Conservation (phyloP, 1,140 invertebrate species). For the Zaprionus taronus region DNA sequence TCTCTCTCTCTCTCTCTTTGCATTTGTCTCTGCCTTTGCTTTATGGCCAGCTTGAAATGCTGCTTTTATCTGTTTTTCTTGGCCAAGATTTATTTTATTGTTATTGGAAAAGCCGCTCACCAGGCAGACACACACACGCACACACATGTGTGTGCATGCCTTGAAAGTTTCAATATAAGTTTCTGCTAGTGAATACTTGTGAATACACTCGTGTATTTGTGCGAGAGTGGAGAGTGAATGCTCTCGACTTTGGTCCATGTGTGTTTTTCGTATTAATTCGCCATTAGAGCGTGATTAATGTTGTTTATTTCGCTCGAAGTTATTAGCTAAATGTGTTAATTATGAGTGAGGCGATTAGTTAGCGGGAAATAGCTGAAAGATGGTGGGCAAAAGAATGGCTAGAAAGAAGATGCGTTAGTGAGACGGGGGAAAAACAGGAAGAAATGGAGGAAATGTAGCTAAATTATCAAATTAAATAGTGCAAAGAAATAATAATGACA, state of each 20-base stretch:
- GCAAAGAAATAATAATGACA: background rate
- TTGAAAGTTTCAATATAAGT: conserved; percentile 78
- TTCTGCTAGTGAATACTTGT: conserved; percentile 28
- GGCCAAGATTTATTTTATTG: conserved; percentile 81
- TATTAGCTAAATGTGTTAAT: conserved; percentile 83
- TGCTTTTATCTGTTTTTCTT: conserved; percentile 81
- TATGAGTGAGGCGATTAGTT: conserved; percentile 72
- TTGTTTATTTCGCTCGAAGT: conserved; percentile 77
- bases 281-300: conserved; percentile 80
- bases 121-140: conserved; percentile 21
- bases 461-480: too few relatives aligned
- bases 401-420: background rate
- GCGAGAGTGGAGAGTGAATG: background rate
- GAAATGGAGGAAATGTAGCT: background rate
- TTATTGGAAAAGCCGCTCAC: conserved; percentile 66
- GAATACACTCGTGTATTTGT: conserved; percentile 1
- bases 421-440: background rate
- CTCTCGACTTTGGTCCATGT: conserved; percentile 13
- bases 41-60: conserved; percentile 75
- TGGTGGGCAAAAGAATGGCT: background rate
- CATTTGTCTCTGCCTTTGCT: conserved; percentile 54
- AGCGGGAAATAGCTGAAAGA: conserved; percentile 18
- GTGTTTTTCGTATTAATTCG: conserved; percentile 75
- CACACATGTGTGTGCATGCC: conserved; percentile 24
- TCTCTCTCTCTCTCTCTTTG: background rate